A percentile compares a stretch with the other conserved stretches of the same genome.
These are phyloP conservation scores for Otus sunia DNA, from an alignment of 2,113 vertebrate species.

Conservation along the genomic window DNA sequence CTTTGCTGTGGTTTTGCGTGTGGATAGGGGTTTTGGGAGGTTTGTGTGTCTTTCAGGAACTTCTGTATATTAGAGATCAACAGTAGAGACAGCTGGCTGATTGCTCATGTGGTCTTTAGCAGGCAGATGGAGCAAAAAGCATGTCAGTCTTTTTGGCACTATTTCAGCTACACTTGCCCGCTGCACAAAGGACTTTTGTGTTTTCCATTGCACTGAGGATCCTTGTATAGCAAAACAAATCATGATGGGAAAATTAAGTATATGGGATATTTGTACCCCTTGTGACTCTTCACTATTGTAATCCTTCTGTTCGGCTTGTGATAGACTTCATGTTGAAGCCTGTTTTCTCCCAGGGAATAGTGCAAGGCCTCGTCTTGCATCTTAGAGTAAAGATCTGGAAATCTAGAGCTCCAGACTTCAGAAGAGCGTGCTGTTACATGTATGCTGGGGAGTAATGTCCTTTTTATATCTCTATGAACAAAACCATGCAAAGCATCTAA, in stretches of 20 bases:
- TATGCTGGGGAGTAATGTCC: fast-evolving
- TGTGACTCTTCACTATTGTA: neutral
- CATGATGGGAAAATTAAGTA: slow-evolving; percentile 50
- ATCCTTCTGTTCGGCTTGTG: neutral
- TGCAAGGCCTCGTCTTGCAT: neutral
- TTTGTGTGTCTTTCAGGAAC: neutral
- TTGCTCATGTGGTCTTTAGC: slow-evolving; percentile 22
- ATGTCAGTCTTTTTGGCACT: slow-evolving; percentile 48
- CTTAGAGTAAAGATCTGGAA: neutral
- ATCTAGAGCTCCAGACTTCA: neutral
- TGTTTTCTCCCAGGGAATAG: neutral
- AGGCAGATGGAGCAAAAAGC: slow-evolving; percentile 64
- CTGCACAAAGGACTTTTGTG: slow-evolving; percentile 49
- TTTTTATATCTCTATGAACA: neutral
- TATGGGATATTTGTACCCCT: neutral
- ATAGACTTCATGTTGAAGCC: neutral
- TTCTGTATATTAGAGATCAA: neutral
- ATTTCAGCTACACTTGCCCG: slow-evolving; percentile 41
- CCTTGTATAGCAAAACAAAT: slow-evolving; percentile 39
- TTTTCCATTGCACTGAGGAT: neutral
- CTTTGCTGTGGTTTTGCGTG: neutral
- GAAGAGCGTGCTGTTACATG: neutral
- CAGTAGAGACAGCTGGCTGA: slow-evolving; percentile 46
- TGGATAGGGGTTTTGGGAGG: neutral
- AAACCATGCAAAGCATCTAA: neutral